Evolutionary conservation across 2,113 vertebrate species (phyloP), one percentile per base, ranked within the genome.

Genomic region (Sinocyclocheilus anophthalmus): DNA sequence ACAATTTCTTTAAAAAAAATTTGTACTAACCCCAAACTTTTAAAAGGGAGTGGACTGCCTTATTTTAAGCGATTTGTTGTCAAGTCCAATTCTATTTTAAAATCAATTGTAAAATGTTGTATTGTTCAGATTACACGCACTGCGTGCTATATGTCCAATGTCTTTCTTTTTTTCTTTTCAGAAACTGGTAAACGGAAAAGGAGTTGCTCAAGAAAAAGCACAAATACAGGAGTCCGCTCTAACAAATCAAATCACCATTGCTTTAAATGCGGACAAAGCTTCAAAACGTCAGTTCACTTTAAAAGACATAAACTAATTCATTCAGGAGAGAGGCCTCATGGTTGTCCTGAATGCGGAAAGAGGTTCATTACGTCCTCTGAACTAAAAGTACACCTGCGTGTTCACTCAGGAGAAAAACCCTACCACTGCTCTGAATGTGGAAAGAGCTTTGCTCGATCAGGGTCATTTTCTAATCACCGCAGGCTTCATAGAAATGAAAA

Each of bases 251-350:
- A 37, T 7, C 55, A 79, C 55, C 33, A 61, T n/a, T 79, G 77
- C 33, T n/a, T 9, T 4, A 79, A 39, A 79, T 79, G 77, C 3
- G 77, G 55, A 39, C 77, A n/a, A 61, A 79, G 22, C 55, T 79
- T 79, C 55, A 59, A 37, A 61, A 79, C 77, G 6, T 61, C 77
- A 61, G 55, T 79, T 39, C 77, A 79, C 33, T 79, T 79, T 8
- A 61, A 79, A 61, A 79, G 77, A 79, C 77, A 79, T 79, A 57
- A 61, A 79, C 33, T 61, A n/a, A 55, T 79, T 79, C 77, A 79
- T 79, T 61, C 55, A 79, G 77, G 55, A 42, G 53, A 59, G 0
- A 61, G 55, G 77, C 37, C 77, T 39, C 77, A 79, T 39, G 77
- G 11, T n/a, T 79, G 77, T 13, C 20, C 77, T 61, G 77, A 79